Evolutionary conservation across 2,113 vertebrate genomes (phyloP), one percentile per base, ranked within the genome.

Genomic region (Labrus mixtus): DNA sequence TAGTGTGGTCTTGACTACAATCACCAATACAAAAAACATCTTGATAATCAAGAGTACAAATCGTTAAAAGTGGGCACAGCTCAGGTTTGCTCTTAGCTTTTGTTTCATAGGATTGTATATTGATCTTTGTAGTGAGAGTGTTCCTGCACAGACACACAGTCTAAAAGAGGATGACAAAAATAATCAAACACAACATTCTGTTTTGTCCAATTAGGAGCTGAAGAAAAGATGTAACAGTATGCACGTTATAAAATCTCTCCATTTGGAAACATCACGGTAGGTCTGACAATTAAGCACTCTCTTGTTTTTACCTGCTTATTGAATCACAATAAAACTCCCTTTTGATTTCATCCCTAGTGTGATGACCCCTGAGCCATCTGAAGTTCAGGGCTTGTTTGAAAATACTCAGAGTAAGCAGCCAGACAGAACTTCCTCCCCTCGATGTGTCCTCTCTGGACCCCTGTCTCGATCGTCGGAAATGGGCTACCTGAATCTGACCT

Each of bases 401-500:
- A 56, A 36, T 23, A 60, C 65, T 23, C 53, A 29, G 7, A 55
- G 17, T 7, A 80, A 85, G 63, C 73, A 66, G 56, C 17, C 62
- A 5, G 59, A 76, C 1, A 41, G 6, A 33, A 60, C 69, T 13
- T 39, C 68, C 7, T 37, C 72, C 13, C 16, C 36, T 19, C 68
- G 17, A 4, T 10, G 48, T 65, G 10, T 8, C 3, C 3, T 61
- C 4, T 60, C 79, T 33, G 65, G 22, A 4, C 10, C 59, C 20
- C 60, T 70, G 37, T 50, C 65, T 19, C 62, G 19, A 10, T 66
- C 85, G 4, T 60, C 79, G 29, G 89, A 92, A 70, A 84, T 84
- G 51, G 62, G 81, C n/a, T 87, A 92, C 69, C 76, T 91, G 68
- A 92, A 92, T 46, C 50, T 89, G 50, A 89, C 78, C 22, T 76